Base-by-base conservation (phyloP, 2,797 vertebrate species). In the Poecilia gillii region DNA sequence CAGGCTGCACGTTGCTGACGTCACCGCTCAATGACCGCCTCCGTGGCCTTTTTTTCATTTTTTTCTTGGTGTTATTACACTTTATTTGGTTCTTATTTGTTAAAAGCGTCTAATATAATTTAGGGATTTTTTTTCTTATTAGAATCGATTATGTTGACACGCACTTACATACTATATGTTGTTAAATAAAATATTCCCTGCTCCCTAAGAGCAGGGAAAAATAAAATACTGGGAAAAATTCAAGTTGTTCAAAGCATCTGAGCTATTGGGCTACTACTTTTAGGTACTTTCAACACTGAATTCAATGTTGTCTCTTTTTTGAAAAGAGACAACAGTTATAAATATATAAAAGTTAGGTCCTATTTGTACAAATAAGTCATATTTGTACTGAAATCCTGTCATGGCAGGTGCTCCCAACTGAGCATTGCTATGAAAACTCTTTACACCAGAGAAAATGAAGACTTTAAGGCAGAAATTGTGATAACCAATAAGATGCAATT, bases 1-100 rank as follows among this genome's bases (percentile, higher is more conserved):
- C 77, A 66, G 87, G 59, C 83, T 82, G 73, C 31, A 23, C n/a
- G n/a, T 2, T 0, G 23, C n/a, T 92, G 91, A 95, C 94, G 94
- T 95, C 66, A 68, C 39, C 62, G 0, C 62, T 66, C 62, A 43
- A 43, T n/a, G 66, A 25, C 23, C 20, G 39, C 36, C 36, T 68
- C 8, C 6, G 46, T 20, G 9, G 16, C 8, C 33, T 16, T 18
- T 14, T 28, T 28, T 57, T 31, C 2, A 16, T 18, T 62, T 55
- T 0, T 55, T n/a, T 41, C 7, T 59, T 6, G 57, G 57, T 8
- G 14, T 31, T 6, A 31, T 13, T 31, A 16, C n/a, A 5, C 57
- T 59, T 59, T 13, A 14, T 31, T 31, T 31, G 55, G 12, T 59
- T 59, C 1, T 59, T 59, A 31, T 16, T 59, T 59, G 57, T 59